phyloP scores from a whole-genome alignment of 2,888 invertebrate genomes.

The Drosophila austrosaltans region DNA sequence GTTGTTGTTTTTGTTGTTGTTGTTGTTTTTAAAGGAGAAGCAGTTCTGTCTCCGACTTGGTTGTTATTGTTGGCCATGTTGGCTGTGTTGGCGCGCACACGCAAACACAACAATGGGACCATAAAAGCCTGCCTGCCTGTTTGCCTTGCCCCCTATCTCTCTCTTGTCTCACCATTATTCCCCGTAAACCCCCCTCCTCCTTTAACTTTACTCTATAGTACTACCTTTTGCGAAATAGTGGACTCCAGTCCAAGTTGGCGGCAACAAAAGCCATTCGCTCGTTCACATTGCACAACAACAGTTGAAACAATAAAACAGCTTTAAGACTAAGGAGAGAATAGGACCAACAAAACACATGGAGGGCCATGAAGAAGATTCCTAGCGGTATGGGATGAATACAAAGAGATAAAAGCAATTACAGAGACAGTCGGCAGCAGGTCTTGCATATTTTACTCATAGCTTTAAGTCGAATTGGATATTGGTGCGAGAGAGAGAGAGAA shows the following conservation, averaged over 20 bases:
- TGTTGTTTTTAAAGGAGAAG: slow-evolving; percentile 32
- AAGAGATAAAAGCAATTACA: slow-evolving; percentile 51
- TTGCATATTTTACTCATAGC: slow-evolving; percentile 38
- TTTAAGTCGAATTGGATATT: slow-evolving; percentile 33
- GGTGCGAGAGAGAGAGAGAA: slow-evolving; percentile 1
- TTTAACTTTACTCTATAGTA: not conserved
- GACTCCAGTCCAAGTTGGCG: slow-evolving; percentile 38
- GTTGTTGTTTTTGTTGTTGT: slow-evolving; percentile 32
- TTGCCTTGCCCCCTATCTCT: not conserved
- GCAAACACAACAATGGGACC: slow-evolving; percentile 54
- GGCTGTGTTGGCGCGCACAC: slow-evolving; percentile 31
- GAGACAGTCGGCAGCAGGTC: slow-evolving; percentile 14
- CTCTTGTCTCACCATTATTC: slow-evolving; percentile 25
- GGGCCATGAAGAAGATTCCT: not conserved
- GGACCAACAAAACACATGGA: slow-evolving; percentile 12
- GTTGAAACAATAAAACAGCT: slow-evolving; percentile 78
- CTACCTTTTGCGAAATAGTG: not conserved
- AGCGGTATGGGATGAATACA: not conserved
- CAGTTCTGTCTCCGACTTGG: slow-evolving; percentile 31
- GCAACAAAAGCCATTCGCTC: slow-evolving; percentile 58
- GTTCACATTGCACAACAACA: slow-evolving; percentile 60
- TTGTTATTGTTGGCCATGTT: slow-evolving; percentile 32
- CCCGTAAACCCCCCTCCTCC: not conserved
- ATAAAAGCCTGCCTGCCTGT: slow-evolving; percentile 51
- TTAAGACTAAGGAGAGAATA: slow-evolving; percentile 49